These are phyloP conservation scores for Sinocyclocheilus anshuiensis DNA, from an alignment of 2,113 vertebrate species.

Conservation along the genomic window DNA sequence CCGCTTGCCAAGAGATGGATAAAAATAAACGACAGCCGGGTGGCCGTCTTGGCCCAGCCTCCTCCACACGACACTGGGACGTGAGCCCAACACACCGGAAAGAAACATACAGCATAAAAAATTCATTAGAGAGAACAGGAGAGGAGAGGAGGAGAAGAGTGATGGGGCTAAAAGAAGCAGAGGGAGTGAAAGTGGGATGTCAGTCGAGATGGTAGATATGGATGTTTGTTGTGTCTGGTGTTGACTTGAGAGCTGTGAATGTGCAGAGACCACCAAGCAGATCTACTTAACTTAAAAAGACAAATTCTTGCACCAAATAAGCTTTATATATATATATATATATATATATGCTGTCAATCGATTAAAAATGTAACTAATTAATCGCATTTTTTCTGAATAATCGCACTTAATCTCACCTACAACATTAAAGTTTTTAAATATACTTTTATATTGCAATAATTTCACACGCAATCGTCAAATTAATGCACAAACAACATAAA, in stretches of 20 bases:
- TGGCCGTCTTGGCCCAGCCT: slow-evolving; percentile 34
- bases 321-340: no score
- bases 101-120: slow-evolving; percentile 49
- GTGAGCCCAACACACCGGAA: slow-evolving; percentile 28
- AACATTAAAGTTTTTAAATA: no score
- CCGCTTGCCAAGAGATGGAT: slow-evolving; percentile 37
- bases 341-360: no score
- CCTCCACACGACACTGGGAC: slow-evolving; percentile 40
- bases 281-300: background rate
- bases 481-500: no score
- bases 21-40: slow-evolving; percentile 54
- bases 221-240: slow-evolving; percentile 1
- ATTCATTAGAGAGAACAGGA: slow-evolving; percentile 27
- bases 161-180: background rate
- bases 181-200: background rate
- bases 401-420: no score
- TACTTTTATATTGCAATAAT: no score
- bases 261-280: background rate
- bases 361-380: no score
- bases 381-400: no score
- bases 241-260: background rate
- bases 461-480: no score
- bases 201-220: background rate
- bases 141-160: slow-evolving; percentile 23
- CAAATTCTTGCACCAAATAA: no score